phyloP scores from a whole-genome alignment of 2,113 vertebrate species.

The Promerops cafer region DNA sequence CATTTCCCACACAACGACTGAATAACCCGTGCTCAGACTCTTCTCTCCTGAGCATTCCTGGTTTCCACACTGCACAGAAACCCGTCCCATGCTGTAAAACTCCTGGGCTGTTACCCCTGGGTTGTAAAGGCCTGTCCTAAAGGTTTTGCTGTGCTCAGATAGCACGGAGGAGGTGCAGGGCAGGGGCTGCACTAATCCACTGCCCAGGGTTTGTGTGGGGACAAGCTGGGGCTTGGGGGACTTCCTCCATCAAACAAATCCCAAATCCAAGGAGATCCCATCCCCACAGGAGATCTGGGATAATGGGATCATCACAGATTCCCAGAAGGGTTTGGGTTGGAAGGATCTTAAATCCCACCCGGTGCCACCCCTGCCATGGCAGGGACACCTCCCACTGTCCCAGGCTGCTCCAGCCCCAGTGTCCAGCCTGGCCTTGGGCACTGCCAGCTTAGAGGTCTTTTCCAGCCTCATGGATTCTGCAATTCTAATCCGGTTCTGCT shows the following conservation, averaged over 20 bases:
- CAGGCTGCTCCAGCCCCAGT: not conserved
- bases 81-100: not conserved
- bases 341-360: not conserved
- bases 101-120: too few species aligned
- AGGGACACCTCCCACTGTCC: not conserved
- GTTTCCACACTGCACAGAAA: not conserved
- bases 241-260: not conserved
- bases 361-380: not conserved
- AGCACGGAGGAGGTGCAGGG: fast-evolving
- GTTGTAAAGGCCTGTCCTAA: not conserved
- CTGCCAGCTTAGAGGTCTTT: not conserved
- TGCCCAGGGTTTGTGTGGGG: not conserved
- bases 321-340: not conserved
- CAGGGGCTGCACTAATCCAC: not conserved
- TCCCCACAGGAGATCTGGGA: not conserved
- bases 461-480: not conserved
- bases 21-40: not conserved
- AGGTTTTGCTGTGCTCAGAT: not conserved
- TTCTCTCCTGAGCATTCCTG: not conserved
- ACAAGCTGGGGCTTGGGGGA: not conserved
- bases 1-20: not conserved
- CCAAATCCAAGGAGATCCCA: not conserved
- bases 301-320: not conserved
- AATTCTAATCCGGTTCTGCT: not conserved
- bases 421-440: not conserved